Percentiles rank a stretch among this genome's conserved stretches.
phyloP scores from a whole-genome alignment of 2,113 vertebrate genomes.

The Pyrgilauda ruficollis region DNA sequence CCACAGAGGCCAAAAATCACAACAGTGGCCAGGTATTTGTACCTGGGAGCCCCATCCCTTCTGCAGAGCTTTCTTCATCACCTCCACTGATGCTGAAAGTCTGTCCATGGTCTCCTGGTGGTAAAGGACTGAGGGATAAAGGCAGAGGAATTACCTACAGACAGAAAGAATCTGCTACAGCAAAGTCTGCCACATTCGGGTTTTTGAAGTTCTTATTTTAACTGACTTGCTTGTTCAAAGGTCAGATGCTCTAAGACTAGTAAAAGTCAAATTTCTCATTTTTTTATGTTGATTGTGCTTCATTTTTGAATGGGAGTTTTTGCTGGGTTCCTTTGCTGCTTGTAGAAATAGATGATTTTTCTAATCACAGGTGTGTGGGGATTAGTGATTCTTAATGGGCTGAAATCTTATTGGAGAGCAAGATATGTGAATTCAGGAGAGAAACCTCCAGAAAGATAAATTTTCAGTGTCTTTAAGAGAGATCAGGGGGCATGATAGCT shows the following conservation, averaged over 20 bases:
- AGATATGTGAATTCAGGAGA: not conserved
- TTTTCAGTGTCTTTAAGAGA: not conserved
- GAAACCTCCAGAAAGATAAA: not conserved
- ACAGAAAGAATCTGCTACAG: not conserved
- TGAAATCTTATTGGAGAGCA: not conserved
- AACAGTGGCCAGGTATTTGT: not conserved
- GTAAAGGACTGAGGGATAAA: not conserved
- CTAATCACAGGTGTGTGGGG: not conserved
- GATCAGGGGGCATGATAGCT: not conserved
- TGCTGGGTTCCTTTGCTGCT: not conserved
- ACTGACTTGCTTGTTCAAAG: not conserved
- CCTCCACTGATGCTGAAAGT: not conserved
- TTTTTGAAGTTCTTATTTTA: constrained; percentile 16
- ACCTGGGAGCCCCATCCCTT: not conserved
- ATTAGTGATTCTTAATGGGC: not conserved
- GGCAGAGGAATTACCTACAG: not conserved
- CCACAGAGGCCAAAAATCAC: not conserved
- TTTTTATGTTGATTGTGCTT: not conserved
- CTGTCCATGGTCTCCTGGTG: not conserved
- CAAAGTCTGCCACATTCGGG: not conserved
- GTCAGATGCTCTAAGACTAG: not conserved
- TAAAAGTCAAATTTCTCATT: not conserved
- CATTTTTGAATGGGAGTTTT: not conserved
- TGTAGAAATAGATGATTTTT: not conserved
- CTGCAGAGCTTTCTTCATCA: not conserved